Base-by-base conservation (phyloP, 2,113 vertebrate species). In the Sorex araneus region DNA sequence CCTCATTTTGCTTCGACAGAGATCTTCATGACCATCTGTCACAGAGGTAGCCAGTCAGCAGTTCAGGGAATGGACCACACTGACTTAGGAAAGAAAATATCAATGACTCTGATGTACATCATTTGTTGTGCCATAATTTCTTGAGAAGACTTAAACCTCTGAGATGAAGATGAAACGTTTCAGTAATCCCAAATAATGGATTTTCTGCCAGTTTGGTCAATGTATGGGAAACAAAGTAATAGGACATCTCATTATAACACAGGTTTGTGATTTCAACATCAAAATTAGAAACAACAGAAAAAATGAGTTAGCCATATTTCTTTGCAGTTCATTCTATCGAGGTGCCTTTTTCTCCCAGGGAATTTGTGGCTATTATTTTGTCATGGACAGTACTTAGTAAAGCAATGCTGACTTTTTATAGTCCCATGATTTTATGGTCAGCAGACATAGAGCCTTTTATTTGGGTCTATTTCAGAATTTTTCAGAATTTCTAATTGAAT, bases 141-240 rank as follows among this genome's bases (percentile, higher is more conserved):
- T 18, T 8, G 50, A 18, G 25, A 3, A 88, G 89, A 87, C 36
- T 50, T 47, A 66, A 90, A 87, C 30, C 70, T 57, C 71, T 54
- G 6, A 27, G 50, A 66, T 25, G 40, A 78, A 90, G 45, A 23
- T 47, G 91, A 85, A 75, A 30, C 16, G 78, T 27, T 12, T 78
- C 27, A 74, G 30, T 45, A 66, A 73, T 28, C 25, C 63, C 45
- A 84, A 69, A 89, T 11, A 67, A 23, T 80, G 13, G 5, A 57
- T 86, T 85, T 93, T 8, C 30, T 86, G 66, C 23, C 30, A 69
- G 6, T 16, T 93, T 36, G 54, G 25, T 74, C 54, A 80, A 87
- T 13, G 63, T 64, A 47, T 3, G 75, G 66, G 77, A 90, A 93
- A 94, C 83, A 86, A 92, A 89, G 9, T 64, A 76, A 76, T 60